These are phyloP conservation scores for Gouania willdenowi DNA, from an alignment of 2,797 vertebrate species.

Conservation along the genomic window DNA sequence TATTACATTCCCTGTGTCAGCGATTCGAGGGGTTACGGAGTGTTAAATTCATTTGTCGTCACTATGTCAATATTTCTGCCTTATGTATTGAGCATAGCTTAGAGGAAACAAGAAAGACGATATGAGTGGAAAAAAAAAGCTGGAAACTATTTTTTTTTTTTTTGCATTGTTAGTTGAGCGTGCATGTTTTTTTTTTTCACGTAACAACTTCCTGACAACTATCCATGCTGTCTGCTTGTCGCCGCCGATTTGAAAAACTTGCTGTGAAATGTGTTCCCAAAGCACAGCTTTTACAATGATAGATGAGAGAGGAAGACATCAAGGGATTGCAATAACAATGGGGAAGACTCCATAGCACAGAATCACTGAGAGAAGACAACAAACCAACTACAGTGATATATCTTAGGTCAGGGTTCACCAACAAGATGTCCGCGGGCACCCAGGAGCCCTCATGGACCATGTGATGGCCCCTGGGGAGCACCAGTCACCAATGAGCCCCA, in stretches of 20 bases:
- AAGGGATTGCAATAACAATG: not conserved
- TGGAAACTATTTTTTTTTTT: not conserved
- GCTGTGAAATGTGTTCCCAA: not conserved
- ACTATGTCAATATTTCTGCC: slow-evolving; percentile 43
- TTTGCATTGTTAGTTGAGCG: not conserved
- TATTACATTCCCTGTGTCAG: slow-evolving; percentile 54
- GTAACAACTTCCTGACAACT: slow-evolving; percentile 13
- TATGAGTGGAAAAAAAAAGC: slow-evolving; percentile 31
- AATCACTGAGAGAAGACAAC: no score
- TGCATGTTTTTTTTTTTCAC: slow-evolving; percentile 8
- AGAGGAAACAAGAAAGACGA: slow-evolving; percentile 38
- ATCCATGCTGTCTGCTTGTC: not conserved
- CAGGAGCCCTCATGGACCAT: no score
- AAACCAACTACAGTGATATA: no score
- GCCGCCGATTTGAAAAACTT: not conserved
- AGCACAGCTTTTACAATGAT: not conserved
- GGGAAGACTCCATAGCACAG: slow-evolving; percentile 25
- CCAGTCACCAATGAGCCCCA: no score
- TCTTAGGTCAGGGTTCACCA: no score
- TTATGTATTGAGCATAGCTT: slow-evolving; percentile 24
- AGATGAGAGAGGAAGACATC: not conserved
- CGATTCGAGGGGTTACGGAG: slow-evolving; percentile 37
- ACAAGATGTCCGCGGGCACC: no score
- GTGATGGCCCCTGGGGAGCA: no score
- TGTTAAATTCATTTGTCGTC: slow-evolving; percentile 47